Evolutionary conservation across 2,888 invertebrate species (phyloP), one percentile per base, ranked within the genome.

Genomic region (Thereva nobilitata): DNA sequence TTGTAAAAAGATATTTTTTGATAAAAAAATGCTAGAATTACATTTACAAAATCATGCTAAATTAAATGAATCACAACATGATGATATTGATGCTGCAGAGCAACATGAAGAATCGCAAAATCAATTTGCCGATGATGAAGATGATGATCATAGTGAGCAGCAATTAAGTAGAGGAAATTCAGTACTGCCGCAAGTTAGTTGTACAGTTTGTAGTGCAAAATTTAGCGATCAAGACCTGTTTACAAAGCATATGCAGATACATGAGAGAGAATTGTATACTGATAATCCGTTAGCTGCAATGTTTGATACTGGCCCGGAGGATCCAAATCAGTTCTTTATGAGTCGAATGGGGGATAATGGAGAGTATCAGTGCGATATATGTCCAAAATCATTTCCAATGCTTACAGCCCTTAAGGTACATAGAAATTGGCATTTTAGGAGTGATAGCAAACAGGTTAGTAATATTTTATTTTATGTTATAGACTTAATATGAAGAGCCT

Each of bases 391-490:
- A 53, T 81, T 81, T 71, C 76, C 80, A 64, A 78, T 78, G 73
- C 77, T 81, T 75, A 80, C 78, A 66, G 80, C 81, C 67, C 74
- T 81, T 65, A 81, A 81, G 75, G 81, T 81, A 71, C 81, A 81
- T 77, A 79, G 81, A 72, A 81, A 81, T 74, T 81, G 81, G 81
- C 81, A 81, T 78, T 81, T 81, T 76, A 78, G 81, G 75, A 79
- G 79, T 78, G 81, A 81, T 77, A 79, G 79, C 75, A 80, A 80
- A 77, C 80, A 80, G 79, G 80, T 80, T 78, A 79, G 78, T 45
- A 7, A 7, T 35, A 9, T 47, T 55, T 75, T 8, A 2, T 42
- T 7, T 8, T 8, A 42, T 10, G 3, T 45, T 45, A 23, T 2
- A 23, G 23, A 23, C 1, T 23, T 2, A 23, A 23, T 2, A 2